A percentile compares a stretch with the other conserved stretches of the same genome.
These are phyloP conservation scores for Argyra leucocephala DNA, from an alignment of 2,888 invertebrate species.

Conservation along the genomic window DNA sequence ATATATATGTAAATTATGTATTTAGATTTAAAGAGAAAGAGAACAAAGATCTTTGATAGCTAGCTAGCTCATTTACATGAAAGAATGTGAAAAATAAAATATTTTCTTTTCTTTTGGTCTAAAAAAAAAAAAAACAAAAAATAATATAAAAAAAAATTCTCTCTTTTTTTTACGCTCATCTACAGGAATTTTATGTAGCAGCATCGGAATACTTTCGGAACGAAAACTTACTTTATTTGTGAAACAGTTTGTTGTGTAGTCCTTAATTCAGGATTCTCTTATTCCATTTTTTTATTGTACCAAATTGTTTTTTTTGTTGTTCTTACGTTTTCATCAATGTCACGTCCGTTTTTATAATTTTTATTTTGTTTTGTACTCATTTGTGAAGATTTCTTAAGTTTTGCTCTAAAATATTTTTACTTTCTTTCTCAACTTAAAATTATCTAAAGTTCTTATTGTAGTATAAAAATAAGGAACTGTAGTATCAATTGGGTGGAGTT, in stretches of 20 bases:
- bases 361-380: not conserved
- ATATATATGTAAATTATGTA: not conserved
- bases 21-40: not conserved
- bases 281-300: not conserved
- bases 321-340: constrained; percentile 9
- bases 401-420: not conserved
- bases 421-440: not conserved
- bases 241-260: too few species aligned
- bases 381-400: too few species aligned
- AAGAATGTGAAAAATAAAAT: not conserved
- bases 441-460: not conserved
- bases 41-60: not conserved
- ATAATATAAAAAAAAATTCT: too few species aligned
- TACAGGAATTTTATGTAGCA: too few species aligned
- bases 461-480: not conserved
- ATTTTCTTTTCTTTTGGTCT: not conserved
- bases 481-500: not conserved
- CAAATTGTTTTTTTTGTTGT: not conserved
- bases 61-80: constrained; percentile 8
- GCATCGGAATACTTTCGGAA: not conserved
- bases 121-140: too few species aligned
- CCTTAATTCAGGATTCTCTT: not conserved
- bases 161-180: too few species aligned
- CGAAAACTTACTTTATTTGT: too few species aligned
- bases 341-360: not conserved